Conservation (phyloP, 2,113 vertebrate species). For the Piprites chloris region DNA sequence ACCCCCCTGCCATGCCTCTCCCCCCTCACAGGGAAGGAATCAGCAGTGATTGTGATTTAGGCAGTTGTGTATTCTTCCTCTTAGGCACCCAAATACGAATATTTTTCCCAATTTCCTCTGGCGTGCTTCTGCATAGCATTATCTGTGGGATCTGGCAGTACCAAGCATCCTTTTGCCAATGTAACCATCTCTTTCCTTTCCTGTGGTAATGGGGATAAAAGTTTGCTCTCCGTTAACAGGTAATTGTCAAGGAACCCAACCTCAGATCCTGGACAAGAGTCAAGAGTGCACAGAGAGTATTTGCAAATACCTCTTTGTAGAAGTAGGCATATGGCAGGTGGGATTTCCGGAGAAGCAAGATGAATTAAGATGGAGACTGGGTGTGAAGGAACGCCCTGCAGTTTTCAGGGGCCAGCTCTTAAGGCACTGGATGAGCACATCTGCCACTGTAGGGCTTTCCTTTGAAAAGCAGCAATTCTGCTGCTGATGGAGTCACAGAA, state of each 20-base stretch:
- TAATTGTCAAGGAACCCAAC: background rate
- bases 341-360: background rate
- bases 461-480: background rate
- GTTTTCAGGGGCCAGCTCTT: accelerated
- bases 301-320: background rate
- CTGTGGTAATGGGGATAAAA: background rate
- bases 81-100: background rate
- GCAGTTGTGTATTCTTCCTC: background rate
- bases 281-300: background rate
- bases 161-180: background rate
- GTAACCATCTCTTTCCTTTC: background rate
- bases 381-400: background rate
- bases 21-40: background rate
- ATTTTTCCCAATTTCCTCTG: background rate
- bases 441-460: accelerated
- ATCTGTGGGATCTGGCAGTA: background rate
- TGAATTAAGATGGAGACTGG: background rate
- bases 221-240: background rate
- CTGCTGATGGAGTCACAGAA: background rate
- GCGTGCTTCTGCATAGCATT: background rate
- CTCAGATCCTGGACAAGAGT: background rate
- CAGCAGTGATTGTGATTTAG: background rate
- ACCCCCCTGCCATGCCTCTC: background rate
- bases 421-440: background rate
- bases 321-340: background rate